These are phyloP conservation scores for Cacatua alba DNA, from an alignment of 2,113 vertebrate genomes.

Conservation along the genomic window DNA sequence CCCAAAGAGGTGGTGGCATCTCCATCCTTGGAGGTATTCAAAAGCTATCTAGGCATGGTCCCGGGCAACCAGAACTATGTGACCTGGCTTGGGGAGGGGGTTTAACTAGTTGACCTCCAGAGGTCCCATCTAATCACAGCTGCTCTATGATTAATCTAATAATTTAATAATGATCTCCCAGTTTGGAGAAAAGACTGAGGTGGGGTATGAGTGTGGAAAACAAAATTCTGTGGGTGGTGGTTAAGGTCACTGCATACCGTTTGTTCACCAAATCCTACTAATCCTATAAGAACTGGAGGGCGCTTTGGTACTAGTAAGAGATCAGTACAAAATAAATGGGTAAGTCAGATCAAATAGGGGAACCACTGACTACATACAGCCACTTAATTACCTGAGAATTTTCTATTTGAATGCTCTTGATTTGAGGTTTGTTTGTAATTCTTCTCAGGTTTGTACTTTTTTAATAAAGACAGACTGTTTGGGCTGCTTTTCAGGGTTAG, in stretches of 20 bases:
- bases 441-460: background rate
- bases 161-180: background rate
- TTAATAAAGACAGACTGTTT: background rate
- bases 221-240: background rate
- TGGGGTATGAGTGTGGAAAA: background rate
- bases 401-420: background rate
- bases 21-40: background rate
- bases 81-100: background rate
- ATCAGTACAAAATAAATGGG: background rate
- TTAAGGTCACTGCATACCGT: background rate
- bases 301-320: background rate
- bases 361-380: background rate
- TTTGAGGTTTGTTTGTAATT: background rate
- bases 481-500: background rate
- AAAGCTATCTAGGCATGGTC: background rate
- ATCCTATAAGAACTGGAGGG: background rate
- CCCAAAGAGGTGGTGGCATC: background rate
- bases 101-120: background rate
- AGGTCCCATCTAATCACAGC: background rate
- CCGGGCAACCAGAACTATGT: background rate
- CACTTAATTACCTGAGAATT: background rate
- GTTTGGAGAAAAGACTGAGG: background rate
- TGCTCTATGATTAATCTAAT: background rate
- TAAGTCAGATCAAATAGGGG: background rate
- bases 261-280: background rate